phyloP scores from a whole-genome alignment of 2,797 vertebrate genomes.

The Myiotriccus ornatus region DNA sequence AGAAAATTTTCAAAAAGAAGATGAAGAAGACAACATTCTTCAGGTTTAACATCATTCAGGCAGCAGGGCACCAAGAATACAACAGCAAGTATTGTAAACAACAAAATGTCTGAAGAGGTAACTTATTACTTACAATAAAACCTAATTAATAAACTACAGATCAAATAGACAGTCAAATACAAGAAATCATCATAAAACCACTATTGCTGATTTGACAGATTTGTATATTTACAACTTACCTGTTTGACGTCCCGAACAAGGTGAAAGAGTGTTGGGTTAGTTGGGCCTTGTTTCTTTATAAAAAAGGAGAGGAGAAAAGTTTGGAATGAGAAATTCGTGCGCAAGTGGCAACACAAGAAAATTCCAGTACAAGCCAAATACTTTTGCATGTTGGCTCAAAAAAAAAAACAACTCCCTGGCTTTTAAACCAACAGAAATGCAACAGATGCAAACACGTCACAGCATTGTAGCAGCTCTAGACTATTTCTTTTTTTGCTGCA shows the following conservation, averaged over 20 bases:
- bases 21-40: neutral
- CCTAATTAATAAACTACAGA: neutral
- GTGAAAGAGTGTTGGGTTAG: conserved; percentile 94
- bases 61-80: neutral
- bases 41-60: neutral
- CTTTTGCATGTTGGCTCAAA: neutral
- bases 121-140: neutral
- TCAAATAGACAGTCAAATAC: neutral
- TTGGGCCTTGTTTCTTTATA: conserved; percentile 91
- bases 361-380: neutral
- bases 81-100: neutral
- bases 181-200: neutral
- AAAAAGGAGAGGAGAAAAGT: neutral
- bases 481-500: neutral
- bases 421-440: neutral
- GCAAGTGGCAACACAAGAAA: neutral
- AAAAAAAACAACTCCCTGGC: neutral
- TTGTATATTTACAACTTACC: conserved; percentile 72
- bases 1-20: neutral
- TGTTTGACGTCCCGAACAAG: conserved; percentile 96
- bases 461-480: neutral
- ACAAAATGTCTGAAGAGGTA: neutral
- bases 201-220: neutral
- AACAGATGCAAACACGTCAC: neutral
- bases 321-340: neutral